Percentiles rank a stretch among this genome's conserved stretches.
Conservation (phyloP, 2,797 vertebrate genomes). For the Paratrypauchen microcephalus region DNA sequence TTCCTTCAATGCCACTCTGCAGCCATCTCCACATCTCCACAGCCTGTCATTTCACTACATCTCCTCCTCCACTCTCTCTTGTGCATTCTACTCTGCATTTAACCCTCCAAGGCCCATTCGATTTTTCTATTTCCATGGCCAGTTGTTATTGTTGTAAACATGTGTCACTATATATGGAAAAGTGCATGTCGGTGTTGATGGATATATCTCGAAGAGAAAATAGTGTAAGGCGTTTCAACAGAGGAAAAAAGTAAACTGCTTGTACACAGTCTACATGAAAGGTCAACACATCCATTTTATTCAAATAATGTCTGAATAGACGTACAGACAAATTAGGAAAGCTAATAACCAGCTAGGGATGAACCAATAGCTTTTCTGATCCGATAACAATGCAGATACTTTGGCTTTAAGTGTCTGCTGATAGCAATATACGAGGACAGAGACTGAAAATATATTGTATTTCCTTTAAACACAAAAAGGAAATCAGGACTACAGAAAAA, state of each 20-base stretch:
- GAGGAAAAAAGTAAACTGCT: too few species aligned
- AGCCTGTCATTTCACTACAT: slow-evolving; percentile 17
- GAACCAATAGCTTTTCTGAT: too few species aligned
- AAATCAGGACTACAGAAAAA: background rate
- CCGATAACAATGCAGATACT: too few species aligned
- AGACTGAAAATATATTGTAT: too few species aligned
- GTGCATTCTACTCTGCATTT: background rate
- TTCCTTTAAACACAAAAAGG: too few species aligned
- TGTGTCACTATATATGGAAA: background rate
- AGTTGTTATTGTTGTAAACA: background rate
- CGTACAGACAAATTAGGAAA: background rate
- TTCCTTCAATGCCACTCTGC: slow-evolving; percentile 39
- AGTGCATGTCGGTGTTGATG: background rate
- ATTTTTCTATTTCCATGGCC: background rate
- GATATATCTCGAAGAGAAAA: background rate
- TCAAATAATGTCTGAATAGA: background rate
- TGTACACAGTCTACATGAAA: background rate
- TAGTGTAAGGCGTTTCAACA: too few species aligned
- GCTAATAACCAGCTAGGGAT: background rate
- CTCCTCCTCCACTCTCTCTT: slow-evolving; percentile 7
- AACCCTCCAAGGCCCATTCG: slow-evolving; percentile 4
- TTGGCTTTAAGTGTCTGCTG: too few species aligned
- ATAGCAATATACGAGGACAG: too few species aligned
- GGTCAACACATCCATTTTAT: background rate
- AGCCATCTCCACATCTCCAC: slow-evolving; percentile 27